A percentile compares a stretch with the other conserved stretches of the same genome.
phyloP scores from a whole-genome alignment of 2,888 invertebrate species.

The Mythimna ferrago region DNA sequence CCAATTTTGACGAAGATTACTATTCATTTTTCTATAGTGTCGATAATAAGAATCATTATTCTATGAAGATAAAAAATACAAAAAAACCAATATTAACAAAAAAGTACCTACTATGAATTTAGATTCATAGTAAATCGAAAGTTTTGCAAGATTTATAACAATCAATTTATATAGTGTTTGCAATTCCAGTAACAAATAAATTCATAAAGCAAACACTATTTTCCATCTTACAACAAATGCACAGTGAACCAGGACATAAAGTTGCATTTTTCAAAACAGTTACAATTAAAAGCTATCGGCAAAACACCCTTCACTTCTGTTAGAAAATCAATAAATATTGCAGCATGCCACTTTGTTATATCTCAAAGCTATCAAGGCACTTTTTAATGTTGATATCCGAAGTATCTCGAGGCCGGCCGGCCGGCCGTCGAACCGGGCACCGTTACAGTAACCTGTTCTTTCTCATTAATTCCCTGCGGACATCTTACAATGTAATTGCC shows the following conservation, averaged over 20 bases:
- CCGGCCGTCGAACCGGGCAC: conserved; percentile 71
- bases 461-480: conserved; percentile 62
- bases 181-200: too few relatives aligned
- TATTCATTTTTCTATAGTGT: too few relatives aligned
- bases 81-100: too few relatives aligned
- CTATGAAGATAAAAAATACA: too few relatives aligned
- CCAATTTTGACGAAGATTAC: too few relatives aligned
- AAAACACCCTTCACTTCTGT: not conserved
- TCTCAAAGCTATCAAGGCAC: conserved; percentile 47
- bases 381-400: conserved; percentile 54
- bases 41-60: too few relatives aligned
- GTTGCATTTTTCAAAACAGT: not conserved
- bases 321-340: conserved; percentile 6
- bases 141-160: too few relatives aligned
- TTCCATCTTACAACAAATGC: not conserved
- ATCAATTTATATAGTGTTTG: too few relatives aligned
- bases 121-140: too few relatives aligned
- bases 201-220: not conserved
- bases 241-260: not conserved
- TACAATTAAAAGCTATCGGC: not conserved
- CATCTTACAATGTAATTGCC: conserved; percentile 58
- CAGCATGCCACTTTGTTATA: conserved; percentile 11
- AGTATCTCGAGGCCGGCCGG: conserved; percentile 56
- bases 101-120: too few relatives aligned
- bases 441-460: conserved; percentile 73